Percentiles rank a stretch among this genome's conserved stretches.
Conservation (phyloP, 2,113 vertebrate genomes). For the Dunckerocampus dactyliophorus region DNA sequence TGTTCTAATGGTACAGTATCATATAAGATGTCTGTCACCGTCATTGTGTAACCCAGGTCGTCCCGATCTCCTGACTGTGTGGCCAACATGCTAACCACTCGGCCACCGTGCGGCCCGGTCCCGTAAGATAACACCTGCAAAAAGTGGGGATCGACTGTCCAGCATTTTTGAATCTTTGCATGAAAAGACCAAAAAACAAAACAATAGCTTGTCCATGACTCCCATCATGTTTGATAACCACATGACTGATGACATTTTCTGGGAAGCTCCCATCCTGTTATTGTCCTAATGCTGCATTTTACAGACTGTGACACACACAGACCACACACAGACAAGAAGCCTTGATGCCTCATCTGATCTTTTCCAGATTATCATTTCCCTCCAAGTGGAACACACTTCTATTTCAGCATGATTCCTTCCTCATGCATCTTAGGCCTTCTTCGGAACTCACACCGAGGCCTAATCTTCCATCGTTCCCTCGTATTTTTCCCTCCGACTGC, state of each 20-base stretch:
- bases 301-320: slow-evolving; percentile 13
- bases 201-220: slow-evolving; percentile 46
- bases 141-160: no score
- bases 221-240: slow-evolving; percentile 42
- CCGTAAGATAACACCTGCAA: no score
- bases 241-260: slow-evolving; percentile 55
- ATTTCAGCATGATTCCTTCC: slow-evolving; percentile 13
- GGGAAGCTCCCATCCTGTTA: slow-evolving; percentile 63
- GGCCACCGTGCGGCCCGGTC: no score
- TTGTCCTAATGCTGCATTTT: slow-evolving; percentile 47
- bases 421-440: background rate
- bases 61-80: no score
- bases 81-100: no score
- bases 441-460: slow-evolving; percentile 17
- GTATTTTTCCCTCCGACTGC: slow-evolving; percentile 12
- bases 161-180: no score
- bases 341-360: slow-evolving; percentile 34
- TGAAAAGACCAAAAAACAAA: slow-evolving; percentile 20
- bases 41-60: no score
- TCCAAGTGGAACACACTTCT: slow-evolving; percentile 8
- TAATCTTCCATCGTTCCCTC: slow-evolving; percentile 23
- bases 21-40: no score
- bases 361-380: slow-evolving; percentile 44
- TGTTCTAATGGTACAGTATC: no score
- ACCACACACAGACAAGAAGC: slow-evolving; percentile 5